Evolutionary conservation across 2,797 vertebrate genomes (phyloP).

Genomic region (Alectoris magna): DNA sequence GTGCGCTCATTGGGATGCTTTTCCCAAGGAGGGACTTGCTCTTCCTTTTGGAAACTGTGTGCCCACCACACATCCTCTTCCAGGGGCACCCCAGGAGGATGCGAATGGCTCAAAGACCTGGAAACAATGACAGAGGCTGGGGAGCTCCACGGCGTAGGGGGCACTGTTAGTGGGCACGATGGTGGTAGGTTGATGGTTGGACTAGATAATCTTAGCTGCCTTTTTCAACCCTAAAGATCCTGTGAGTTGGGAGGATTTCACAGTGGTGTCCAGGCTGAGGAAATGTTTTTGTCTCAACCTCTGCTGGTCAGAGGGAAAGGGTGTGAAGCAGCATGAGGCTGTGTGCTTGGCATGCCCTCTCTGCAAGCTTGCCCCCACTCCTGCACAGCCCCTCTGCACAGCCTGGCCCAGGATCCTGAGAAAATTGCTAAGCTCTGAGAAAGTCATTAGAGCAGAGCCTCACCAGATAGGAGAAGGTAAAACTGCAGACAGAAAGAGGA

Average conservation of each 20-base stretch:
- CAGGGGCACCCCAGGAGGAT: background rate
- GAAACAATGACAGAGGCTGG: background rate
- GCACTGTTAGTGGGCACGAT: no score
- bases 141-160: background rate
- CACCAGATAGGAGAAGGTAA: background rate
- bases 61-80: accelerated
- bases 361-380: background rate
- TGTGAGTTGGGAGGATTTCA: background rate
- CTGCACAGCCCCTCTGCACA: no score
- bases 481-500: background rate
- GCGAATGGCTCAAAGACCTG: background rate
- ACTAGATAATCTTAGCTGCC: no score
- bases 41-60: background rate
- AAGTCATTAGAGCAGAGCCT: background rate
- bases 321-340: background rate
- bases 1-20: background rate
- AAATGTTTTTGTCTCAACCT: background rate
- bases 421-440: background rate
- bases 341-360: background rate
- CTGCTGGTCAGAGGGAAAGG: background rate
- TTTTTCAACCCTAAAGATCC: no score
- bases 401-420: no score
- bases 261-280: accelerated
- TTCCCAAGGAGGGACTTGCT: background rate
- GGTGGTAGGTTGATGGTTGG: no score